Evolutionary conservation across 2,888 invertebrate species (phyloP), one percentile per base, ranked within the genome.

Genomic region (Aelia acuminata): DNA sequence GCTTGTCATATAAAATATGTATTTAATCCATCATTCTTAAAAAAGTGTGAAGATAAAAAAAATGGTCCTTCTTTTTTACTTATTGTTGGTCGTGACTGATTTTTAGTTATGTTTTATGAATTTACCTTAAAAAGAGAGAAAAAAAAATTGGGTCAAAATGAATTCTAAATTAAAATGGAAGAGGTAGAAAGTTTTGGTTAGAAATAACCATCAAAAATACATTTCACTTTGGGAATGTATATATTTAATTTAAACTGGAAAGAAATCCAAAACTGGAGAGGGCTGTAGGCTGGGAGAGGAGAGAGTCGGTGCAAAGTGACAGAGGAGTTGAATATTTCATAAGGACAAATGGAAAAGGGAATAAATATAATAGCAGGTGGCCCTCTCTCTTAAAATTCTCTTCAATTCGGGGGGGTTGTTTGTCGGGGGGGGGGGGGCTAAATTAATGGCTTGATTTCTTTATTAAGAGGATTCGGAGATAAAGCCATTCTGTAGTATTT

Each of bases 261-360:
- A 80, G 43, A 80, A 80, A 80, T 80, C 80, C 22, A 20, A 8
- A 22, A 11, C 2, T 63, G 31, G 22, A 18, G 31, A 4, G 20
- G n/a, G 80, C 1, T n/a, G 13, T 10, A n/a, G 43, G 10, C 43
- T 7, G 10, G 20, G n/a, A n/a, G n/a, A 15, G 0, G 15, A n/a
- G n/a, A n/a, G 80, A n/a, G 43, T 43, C 11, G 75, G 75, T 80
- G 43, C 80, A 80, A 80, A 80, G 80, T 80, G 80, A 80, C 80
- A 80, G 80, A 4, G 15, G 43, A 43, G n/a, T n/a, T 80, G 80
- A 80, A 80, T 80, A 80, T 80, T 80, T 80, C 80, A 80, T 43
- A 43, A 80, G 80, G 80, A 80, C 80, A 80, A 80, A 80, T 80
- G 80, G 80, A 80, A 80, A 39, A 80, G 80, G 80, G 43, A 43